Base-by-base conservation (phyloP, 1,140 invertebrate species). In the Diorhabda elongata region DNA sequence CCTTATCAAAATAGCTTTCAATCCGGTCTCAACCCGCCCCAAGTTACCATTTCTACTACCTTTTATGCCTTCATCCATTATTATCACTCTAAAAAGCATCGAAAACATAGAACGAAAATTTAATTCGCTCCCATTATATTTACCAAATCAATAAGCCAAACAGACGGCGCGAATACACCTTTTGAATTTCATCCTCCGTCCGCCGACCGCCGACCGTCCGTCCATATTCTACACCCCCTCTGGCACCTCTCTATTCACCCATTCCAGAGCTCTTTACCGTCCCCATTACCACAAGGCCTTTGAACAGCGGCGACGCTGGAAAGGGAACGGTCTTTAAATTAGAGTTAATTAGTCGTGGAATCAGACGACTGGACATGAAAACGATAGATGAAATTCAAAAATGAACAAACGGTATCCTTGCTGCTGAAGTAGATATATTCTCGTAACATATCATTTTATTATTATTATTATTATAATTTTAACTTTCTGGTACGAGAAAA, bases 91-190 rank as follows among this genome's bases (percentile, higher is more conserved):
- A 57, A 64, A 64, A 64, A 64, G 63, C 63, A 26, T 47, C 52
- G 63, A 64, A 64, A 64, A 64, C 63, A 67, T 44, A 67, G 57
- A 60, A 60, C 58, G 65, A 67, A 67, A 67, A 67, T 67, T 67
- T 67, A 67, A 67, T 67, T 67, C 58, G 65, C 65, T 67, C 52
- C 63, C 44, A 67, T 67, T 67, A 67, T 67, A 67, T 67, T 67
- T 67, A 67, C 58, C 65, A 67, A 67, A 67, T 67, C 65, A 67
- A 67, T 67, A 67, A 67, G 63, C 52, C 63, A 64, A 67, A 60
- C 65, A 67, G 65, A 59, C 58, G 57, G 26, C 65, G 65, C 63
- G 63, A 64, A 64, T 67, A 67, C 65, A 67, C 65, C 65, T 67
- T 64, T 67, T 67, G 65, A 67, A 67, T 67, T 58, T 43, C 57